Percentiles rank a stretch among this genome's conserved stretches.
Evolutionary conservation across 2,888 invertebrate genomes (phyloP).

Genomic region (Nephrotoma appendiculata): DNA sequence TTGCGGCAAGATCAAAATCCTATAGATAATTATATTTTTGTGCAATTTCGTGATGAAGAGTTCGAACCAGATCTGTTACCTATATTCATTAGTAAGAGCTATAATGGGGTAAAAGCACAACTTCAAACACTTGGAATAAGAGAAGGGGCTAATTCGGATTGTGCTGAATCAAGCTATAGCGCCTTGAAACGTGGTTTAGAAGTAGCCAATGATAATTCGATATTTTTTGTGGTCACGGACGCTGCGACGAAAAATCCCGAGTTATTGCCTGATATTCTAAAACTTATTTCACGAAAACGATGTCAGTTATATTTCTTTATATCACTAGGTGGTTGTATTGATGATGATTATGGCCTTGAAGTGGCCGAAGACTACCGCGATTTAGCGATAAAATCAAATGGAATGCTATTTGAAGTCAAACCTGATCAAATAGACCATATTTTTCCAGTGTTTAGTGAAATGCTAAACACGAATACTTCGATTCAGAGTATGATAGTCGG

Average conservation of each 20-base stretch:
- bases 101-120: not conserved
- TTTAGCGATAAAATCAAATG: not conserved
- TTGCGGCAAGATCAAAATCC: conserved; percentile 40
- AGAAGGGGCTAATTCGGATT: not conserved
- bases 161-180: not conserved
- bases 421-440: not conserved
- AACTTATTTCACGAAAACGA: not conserved
- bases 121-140: not conserved
- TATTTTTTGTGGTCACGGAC: not conserved
- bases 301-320: not conserved
- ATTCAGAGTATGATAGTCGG: not conserved
- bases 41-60: conserved; percentile 50
- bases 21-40: conserved; percentile 57
- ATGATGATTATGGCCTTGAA: not conserved
- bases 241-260: not conserved
- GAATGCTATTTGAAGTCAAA: not conserved
- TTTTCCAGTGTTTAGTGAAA: not conserved
- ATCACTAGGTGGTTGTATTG: not conserved
- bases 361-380: not conserved
- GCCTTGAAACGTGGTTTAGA: not conserved
- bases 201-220: not conserved
- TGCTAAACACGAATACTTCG: not conserved
- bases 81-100: not conserved
- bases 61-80: not conserved
- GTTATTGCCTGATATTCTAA: not conserved